Percentiles rank a stretch among this genome's conserved stretches.
These are phyloP conservation scores for Leptonema lineaticorne DNA, from an alignment of 1,140 invertebrate genomes.

Conservation along the genomic window DNA sequence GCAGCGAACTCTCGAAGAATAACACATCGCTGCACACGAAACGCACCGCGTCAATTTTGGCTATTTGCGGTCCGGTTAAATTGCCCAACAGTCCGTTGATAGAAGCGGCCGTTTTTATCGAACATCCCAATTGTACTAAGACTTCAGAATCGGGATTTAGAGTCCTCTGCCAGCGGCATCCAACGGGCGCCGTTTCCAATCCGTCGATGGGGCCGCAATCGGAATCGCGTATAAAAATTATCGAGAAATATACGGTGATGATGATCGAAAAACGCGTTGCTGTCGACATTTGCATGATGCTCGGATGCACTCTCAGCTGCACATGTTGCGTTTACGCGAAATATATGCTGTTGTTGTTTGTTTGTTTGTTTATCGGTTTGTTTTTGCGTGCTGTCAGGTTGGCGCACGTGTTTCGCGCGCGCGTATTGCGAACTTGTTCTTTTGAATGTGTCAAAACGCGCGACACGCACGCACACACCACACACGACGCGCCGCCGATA, in stretches of 20 bases:
- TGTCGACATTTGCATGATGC: no score
- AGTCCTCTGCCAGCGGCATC: constrained; percentile 67
- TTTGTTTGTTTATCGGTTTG: not conserved
- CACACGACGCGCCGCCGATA: constrained; percentile 57
- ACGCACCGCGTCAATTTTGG: constrained; percentile 68
- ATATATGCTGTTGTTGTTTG: no score
- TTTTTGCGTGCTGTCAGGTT: not conserved
- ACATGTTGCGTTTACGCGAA: no score
- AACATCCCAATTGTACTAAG: constrained; percentile 65
- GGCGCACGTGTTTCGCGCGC: constrained; percentile 48
- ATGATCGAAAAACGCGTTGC: no score
- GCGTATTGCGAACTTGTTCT: no score
- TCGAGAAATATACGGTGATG: no score
- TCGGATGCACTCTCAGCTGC: no score
- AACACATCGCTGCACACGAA: constrained; percentile 77
- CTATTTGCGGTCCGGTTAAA: constrained; percentile 65
- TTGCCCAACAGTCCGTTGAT: constrained; percentile 70
- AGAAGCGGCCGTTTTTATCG: constrained; percentile 69
- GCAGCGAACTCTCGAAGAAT: constrained; percentile 75
- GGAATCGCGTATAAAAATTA: no score
- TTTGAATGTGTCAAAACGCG: constrained; percentile 52
- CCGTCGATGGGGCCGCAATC: constrained; percentile 48
- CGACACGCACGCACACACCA: constrained; percentile 56
- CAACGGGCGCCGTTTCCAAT: constrained; percentile 58
- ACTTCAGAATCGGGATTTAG: constrained; percentile 56